These are phyloP conservation scores for Girardinichthys multiradiatus DNA, from an alignment of 2,113 vertebrate genomes.

Conservation along the genomic window DNA sequence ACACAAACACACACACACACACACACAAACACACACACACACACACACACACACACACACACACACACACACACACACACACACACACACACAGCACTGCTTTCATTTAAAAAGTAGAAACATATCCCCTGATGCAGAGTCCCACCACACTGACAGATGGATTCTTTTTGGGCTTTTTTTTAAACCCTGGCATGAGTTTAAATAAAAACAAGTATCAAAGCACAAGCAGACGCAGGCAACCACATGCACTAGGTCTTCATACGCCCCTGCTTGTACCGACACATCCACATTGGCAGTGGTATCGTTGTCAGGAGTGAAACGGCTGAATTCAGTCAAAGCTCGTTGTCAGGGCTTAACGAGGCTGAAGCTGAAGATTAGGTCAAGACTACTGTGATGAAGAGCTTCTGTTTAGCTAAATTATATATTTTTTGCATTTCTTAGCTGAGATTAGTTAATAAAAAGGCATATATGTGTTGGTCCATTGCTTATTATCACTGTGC, in stretches of 20 bases:
- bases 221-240: constrained; percentile 60
- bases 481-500: too few species aligned
- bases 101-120: constrained; percentile 76
- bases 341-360: constrained; percentile 33
- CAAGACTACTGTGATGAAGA: constrained; percentile 55
- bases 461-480: too few species aligned
- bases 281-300: constrained; percentile 58
- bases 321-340: constrained; percentile 33
- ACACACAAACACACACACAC: constrained; percentile 10
- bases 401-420: constrained; percentile 20
- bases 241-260: constrained; percentile 52
- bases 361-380: constrained; percentile 64
- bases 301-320: constrained; percentile 50
- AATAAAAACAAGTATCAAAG: constrained; percentile 67
- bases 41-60: background rate
- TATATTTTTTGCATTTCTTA: constrained; percentile 13
- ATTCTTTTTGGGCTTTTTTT: constrained; percentile 47
- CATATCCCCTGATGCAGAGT: constrained; percentile 63
- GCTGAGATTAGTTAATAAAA: background rate
- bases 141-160: constrained; percentile 63
- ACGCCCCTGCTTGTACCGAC: constrained; percentile 58
- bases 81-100: constrained; percentile 35
- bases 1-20: too few species aligned
- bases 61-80: constrained; percentile 19
- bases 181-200: constrained; percentile 59